A percentile compares a stretch with the other conserved stretches of the same genome.
Evolutionary conservation across 2,797 vertebrate species (phyloP).

Genomic region (Dromococcyx pavoninus): DNA sequence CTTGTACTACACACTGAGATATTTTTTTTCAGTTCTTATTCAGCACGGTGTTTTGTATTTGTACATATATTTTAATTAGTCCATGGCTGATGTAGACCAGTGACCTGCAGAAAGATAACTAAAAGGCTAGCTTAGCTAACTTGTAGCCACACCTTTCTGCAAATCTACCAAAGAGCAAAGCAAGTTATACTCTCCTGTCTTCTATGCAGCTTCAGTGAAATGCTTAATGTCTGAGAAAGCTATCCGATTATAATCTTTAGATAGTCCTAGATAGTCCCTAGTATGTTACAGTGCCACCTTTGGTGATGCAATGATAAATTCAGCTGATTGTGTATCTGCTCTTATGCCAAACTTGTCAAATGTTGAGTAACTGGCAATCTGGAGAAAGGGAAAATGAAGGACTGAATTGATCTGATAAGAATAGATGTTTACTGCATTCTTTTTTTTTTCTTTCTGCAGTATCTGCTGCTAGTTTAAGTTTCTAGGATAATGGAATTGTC

Average conservation of each 20-base stretch:
- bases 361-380: not conserved
- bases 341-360: not conserved
- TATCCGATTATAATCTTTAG: not conserved
- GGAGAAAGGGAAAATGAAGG: not conserved
- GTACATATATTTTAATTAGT: not conserved
- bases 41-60: not conserved
- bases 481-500: not conserved
- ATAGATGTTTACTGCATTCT: not conserved
- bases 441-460: not conserved
- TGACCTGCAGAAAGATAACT: not conserved
- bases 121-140: not conserved
- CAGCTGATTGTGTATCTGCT: not conserved
- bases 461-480: not conserved
- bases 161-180: not conserved
- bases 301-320: not conserved
- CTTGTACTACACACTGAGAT: not conserved
- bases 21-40: not conserved
- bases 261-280: no score
- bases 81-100: not conserved
- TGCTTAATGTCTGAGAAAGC: not conserved
- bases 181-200: not conserved
- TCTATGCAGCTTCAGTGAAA: not conserved
- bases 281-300: not conserved
- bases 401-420: not conserved
- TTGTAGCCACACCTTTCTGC: not conserved